Evolutionary conservation across 2,888 invertebrate species (phyloP).

Genomic region (Cremastinae sp.): DNA sequence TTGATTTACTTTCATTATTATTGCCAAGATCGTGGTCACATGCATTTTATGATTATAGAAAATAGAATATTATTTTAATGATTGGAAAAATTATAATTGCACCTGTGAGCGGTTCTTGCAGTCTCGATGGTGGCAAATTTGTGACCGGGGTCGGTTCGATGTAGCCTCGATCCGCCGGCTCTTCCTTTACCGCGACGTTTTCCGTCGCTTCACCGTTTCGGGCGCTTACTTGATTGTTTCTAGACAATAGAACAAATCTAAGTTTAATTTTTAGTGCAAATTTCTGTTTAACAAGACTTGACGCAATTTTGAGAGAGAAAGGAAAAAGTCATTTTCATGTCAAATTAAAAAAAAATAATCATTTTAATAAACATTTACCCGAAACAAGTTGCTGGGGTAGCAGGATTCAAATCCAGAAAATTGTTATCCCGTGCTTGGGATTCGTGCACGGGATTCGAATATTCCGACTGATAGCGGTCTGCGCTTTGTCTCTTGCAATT

Average conservation of each 20-base stretch:
- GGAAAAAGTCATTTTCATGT: too few relatives aligned
- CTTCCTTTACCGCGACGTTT: slow-evolving; percentile 72
- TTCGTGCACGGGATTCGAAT: slow-evolving; percentile 63
- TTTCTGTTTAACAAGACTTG: not conserved
- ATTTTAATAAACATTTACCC: slow-evolving; percentile 67
- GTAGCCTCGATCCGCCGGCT: slow-evolving; percentile 73
- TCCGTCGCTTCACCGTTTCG: slow-evolving; percentile 66
- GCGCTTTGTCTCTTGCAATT: slow-evolving; percentile 66
- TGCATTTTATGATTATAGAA: too few relatives aligned
- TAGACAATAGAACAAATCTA: slow-evolving; percentile 41
- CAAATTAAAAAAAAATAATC: too few relatives aligned
- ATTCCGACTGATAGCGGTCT: slow-evolving; percentile 68
- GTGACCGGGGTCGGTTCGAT: slow-evolving; percentile 68
- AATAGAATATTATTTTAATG: too few relatives aligned
- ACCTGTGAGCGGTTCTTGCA: slow-evolving; percentile 69
- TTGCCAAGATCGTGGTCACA: not conserved
- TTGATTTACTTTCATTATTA: not conserved
- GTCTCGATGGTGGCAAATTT: slow-evolving; percentile 65
- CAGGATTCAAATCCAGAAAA: slow-evolving; percentile 70
- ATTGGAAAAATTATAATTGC: slow-evolving; percentile 57
- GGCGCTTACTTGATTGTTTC: slow-evolving; percentile 65
- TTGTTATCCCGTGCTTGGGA: slow-evolving; percentile 63
- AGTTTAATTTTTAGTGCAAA: not conserved
- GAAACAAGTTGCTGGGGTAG: slow-evolving; percentile 67
- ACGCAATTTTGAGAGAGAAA: too few relatives aligned